phyloP scores from a whole-genome alignment of 2,113 vertebrate species.

The Rhinopomastus cyanomelas region DNA sequence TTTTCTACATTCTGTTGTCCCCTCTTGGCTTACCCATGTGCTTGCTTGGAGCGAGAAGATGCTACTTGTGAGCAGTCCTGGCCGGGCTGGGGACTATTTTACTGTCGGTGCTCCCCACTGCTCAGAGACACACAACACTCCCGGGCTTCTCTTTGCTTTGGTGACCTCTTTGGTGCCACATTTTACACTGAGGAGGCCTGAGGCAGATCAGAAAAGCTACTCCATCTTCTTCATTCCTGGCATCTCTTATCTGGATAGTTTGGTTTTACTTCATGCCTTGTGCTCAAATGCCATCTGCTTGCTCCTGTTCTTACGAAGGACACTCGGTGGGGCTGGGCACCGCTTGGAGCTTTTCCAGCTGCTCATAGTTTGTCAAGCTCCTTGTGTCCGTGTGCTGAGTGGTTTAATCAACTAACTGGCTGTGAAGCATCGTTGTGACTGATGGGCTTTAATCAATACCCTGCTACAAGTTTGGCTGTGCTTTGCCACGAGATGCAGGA shows the following conservation, averaged over 20 bases:
- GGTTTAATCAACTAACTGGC: conserved; percentile 49
- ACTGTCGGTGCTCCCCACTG: background rate
- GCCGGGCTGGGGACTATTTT: background rate
- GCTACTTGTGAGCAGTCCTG: background rate
- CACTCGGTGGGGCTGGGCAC: background rate
- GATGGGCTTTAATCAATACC: conserved; percentile 40
- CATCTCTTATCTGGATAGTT: background rate
- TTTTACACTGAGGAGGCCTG: background rate
- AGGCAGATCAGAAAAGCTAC: background rate
- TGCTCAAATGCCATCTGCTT: conserved; percentile 47
- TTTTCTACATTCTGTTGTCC: background rate
- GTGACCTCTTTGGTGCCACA: background rate
- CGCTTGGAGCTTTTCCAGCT: conserved; percentile 46
- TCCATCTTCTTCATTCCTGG: background rate
- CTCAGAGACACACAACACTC: conserved; percentile 17
- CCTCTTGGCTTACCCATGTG: background rate
- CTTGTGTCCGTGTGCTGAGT: conserved; percentile 13
- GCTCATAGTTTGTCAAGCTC: background rate
- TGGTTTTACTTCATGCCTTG: conserved; percentile 22
- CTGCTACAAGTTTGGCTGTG: background rate
- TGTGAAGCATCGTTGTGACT: conserved; percentile 15
- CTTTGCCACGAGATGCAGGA: background rate
- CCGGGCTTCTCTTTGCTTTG: conserved; percentile 44
- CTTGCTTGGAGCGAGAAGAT: background rate
- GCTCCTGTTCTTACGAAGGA: conserved; percentile 40